Percentiles rank a stretch among this genome's conserved stretches.
These are phyloP conservation scores for Dolichotis patagonum DNA, from an alignment of 2,113 vertebrate species.

Conservation along the genomic window DNA sequence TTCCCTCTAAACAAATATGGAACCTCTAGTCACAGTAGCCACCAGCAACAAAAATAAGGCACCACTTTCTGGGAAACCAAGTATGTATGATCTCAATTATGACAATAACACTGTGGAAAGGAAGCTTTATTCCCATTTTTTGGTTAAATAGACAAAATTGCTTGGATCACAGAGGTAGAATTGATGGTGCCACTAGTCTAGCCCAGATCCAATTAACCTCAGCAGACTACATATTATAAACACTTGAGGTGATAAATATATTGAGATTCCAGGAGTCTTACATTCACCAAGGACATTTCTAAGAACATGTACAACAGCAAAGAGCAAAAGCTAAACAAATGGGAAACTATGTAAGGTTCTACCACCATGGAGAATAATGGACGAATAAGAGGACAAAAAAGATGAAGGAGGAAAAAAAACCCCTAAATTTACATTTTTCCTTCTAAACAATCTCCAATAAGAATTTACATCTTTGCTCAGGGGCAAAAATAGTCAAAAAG, in stretches of 20 bases:
- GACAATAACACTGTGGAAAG: not conserved
- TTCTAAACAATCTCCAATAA: not conserved
- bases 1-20: not conserved
- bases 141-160: not conserved
- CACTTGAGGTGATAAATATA: not conserved
- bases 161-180: not conserved
- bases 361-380: not conserved
- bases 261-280: not conserved
- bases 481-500: not conserved
- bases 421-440: not conserved
- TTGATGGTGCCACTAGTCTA: not conserved
- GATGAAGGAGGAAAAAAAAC: not conserved
- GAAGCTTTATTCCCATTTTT: not conserved
- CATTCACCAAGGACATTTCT: not conserved
- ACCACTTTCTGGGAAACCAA: not conserved
- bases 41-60: not conserved
- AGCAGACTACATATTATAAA: not conserved
- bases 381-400: not conserved
- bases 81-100: not conserved
- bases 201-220: not conserved
- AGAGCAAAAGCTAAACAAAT: not conserved
- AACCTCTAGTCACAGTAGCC: not conserved
- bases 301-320: not conserved
- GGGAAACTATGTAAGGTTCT: accelerated
- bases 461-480: not conserved